These are phyloP conservation scores for Meghimatium bilineatum DNA, from an alignment of 2,888 invertebrate species.

Conservation along the genomic window DNA sequence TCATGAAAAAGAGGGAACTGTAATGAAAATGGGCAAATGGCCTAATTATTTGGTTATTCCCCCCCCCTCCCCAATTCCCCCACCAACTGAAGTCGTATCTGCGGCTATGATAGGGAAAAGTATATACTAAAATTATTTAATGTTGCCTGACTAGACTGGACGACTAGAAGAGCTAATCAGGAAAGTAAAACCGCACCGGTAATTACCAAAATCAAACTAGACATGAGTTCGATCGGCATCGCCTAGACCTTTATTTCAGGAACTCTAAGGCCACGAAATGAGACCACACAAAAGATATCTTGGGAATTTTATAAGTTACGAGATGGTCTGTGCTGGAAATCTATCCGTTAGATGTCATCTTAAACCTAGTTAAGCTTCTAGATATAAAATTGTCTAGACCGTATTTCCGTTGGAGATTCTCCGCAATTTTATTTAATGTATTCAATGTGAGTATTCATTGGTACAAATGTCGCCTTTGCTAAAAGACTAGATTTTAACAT, in stretches of 20 bases:
- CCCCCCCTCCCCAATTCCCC: too few relatives aligned
- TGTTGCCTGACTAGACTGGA: too few relatives aligned
- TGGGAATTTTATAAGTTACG: background rate
- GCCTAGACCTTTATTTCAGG: background rate
- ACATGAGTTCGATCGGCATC: background rate
- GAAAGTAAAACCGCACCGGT: background rate
- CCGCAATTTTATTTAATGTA: too few relatives aligned
- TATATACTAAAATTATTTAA: too few relatives aligned
- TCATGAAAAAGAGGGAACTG: too few relatives aligned
- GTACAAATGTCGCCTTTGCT: too few relatives aligned
- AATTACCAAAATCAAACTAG: slow-evolving; percentile 13
- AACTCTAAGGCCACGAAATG: background rate
- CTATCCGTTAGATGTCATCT: background rate
- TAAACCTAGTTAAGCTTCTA: background rate
- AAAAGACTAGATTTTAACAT: too few relatives aligned
- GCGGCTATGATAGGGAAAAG: too few relatives aligned
- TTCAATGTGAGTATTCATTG: too few relatives aligned
- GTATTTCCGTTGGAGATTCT: background rate
- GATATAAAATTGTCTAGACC: background rate
- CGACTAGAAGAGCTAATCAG: background rate
- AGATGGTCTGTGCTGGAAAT: background rate
- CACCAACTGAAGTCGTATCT: too few relatives aligned
- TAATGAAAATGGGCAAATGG: too few relatives aligned
- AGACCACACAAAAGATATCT: background rate
- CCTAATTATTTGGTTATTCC: too few relatives aligned